Evolutionary conservation across 2,888 invertebrate genomes (phyloP), one percentile per base, ranked within the genome.

Genomic region (Salpingus planirostris): DNA sequence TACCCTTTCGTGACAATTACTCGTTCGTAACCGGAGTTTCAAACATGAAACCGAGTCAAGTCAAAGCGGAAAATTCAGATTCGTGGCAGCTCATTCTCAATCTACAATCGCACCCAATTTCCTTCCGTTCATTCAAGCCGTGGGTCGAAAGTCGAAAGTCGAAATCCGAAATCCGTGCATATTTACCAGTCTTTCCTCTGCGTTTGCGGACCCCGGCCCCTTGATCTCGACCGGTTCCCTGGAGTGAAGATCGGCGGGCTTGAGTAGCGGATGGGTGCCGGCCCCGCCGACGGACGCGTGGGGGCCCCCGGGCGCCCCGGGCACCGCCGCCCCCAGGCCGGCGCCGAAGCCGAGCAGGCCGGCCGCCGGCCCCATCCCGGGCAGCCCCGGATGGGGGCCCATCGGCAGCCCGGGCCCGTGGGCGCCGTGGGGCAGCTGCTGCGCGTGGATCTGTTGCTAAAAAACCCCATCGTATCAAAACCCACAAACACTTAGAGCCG

Each of bases 401-500:
- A 64, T 61, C 3, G 59, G 64, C 33, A 63, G 43, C 3, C 57
- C 61, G 1, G 63, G 62, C 10, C 61, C 63, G 35, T 63, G 63
- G 11, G 59, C 60, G 11, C 63, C 64, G 36, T 65, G 65, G 11
- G 65, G 64, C 40, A 65, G 45, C 45, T 65, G 64, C 42, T 63
- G 64, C 21, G 63, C 64, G 46, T 65, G 64, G 36, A 64, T 65
- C 47, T 65, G 64, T 59, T 65, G 65, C 65, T 65, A 44, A 31
- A 11, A 31, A 31, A 31, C n/a, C n/a, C n/a, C n/a, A n/a, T n/a
- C n/a, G n/a, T n/a, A 27, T 10, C 8, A 8, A 18, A 18, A 8
- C n/a, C 11, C 3, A 24, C 12, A 11, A 24, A 8, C 11, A 24
- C n/a, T 24, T 24, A 24, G 12, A 11, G n/a, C n/a, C n/a, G n/a